Conservation (phyloP, 2,113 vertebrate genomes). For the Natator depressus region DNA sequence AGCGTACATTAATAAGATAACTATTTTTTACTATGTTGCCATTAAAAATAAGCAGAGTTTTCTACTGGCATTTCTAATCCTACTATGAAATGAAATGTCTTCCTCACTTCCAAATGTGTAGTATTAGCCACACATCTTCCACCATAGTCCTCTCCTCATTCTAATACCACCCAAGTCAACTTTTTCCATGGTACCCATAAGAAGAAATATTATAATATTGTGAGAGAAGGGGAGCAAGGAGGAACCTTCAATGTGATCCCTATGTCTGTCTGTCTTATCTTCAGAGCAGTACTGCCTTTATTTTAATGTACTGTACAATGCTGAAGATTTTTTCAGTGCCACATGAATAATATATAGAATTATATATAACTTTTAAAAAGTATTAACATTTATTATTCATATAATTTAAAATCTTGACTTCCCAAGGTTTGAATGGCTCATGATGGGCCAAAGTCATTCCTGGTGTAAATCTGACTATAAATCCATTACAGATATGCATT, state of each 20-base stretch:
- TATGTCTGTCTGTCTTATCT: background rate
- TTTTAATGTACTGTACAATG: background rate
- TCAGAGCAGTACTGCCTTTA: background rate
- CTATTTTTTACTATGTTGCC: background rate
- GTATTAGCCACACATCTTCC: background rate
- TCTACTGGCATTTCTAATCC: background rate
- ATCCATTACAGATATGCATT: background rate
- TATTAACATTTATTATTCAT: background rate
- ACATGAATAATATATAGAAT: background rate
- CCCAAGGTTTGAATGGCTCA: background rate
- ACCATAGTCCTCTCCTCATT: background rate
- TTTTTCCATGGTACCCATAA: background rate
- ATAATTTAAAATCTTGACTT: background rate
- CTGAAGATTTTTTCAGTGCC: background rate
- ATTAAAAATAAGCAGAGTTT: background rate
- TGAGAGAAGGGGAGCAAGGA: background rate
- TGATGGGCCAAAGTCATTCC: background rate
- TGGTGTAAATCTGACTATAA: background rate
- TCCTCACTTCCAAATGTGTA: background rate
- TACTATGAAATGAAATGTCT: background rate
- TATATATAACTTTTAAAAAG: rapidly evolving
- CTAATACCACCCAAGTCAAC: background rate
- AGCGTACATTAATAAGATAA: background rate
- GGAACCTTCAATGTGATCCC: background rate
- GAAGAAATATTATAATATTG: background rate